Conservation (phyloP, 2,888 invertebrate genomes). For the Tetheella fluctuosa region DNA sequence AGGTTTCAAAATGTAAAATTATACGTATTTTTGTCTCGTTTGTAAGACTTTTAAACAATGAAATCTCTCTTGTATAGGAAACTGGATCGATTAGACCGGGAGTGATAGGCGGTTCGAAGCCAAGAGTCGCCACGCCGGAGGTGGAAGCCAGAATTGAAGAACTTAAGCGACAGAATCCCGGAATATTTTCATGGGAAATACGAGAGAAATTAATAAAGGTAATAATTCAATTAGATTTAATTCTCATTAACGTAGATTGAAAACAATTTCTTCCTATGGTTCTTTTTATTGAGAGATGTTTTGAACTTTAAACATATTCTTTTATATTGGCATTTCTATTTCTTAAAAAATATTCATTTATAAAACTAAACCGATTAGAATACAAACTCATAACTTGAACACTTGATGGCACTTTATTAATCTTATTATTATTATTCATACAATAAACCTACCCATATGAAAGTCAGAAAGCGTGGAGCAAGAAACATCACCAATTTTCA, state of each 20-base stretch:
- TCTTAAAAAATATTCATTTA: background rate
- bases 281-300: background rate
- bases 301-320: background rate
- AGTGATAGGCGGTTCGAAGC: conserved; percentile 97
- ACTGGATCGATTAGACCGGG: conserved; percentile 98
- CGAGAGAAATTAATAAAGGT: conserved; percentile 95
- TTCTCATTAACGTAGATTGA: background rate
- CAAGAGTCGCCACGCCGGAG: conserved; percentile 96
- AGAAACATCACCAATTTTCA: no score
- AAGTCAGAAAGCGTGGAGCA: no score
- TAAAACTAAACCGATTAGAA: background rate
- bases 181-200: conserved; percentile 98
- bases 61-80: conserved; percentile 84
- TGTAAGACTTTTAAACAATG: background rate
- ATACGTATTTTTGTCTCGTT: background rate
- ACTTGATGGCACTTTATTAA: no score
- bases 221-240: conserved; percentile 35
- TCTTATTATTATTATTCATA: no score
- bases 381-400: background rate
- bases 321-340: conserved; percentile 7
- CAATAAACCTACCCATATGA: no score
- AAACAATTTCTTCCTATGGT: background rate
- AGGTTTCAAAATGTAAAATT: background rate
- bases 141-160: conserved; percentile 96
- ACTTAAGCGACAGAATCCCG: conserved; percentile 95